A percentile compares a stretch with the other conserved stretches of the same genome.
These are phyloP conservation scores for Toxotes lorentzi DNA, from an alignment of 2,797 vertebrate genomes.

Conservation along the genomic window DNA sequence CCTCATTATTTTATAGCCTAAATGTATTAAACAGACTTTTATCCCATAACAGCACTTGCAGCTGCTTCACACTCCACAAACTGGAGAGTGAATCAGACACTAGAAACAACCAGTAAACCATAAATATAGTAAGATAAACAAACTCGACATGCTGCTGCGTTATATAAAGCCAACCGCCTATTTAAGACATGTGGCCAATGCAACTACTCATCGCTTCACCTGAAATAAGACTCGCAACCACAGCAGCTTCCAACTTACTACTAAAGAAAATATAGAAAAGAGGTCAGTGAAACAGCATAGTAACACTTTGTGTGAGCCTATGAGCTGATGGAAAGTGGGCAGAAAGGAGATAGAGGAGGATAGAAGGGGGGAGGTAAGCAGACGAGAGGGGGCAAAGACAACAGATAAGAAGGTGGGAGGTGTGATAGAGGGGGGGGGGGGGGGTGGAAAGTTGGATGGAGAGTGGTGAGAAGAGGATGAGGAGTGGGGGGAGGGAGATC, in stretches of 20 bases:
- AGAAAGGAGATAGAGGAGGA: slow-evolving; percentile 40
- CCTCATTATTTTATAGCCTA: not conserved
- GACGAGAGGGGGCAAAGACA: slow-evolving; percentile 18
- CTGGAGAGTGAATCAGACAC: slow-evolving; percentile 42
- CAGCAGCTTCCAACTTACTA: slow-evolving; percentile 32
- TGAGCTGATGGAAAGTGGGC: slow-evolving; percentile 68
- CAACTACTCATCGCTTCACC: slow-evolving; percentile 34
- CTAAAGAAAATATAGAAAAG: slow-evolving; percentile 29
- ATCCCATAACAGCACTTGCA: slow-evolving; percentile 37
- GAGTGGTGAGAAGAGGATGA: slow-evolving; percentile 29
- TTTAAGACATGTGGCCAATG: slow-evolving; percentile 57
- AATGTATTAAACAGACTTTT: slow-evolving; percentile 13
- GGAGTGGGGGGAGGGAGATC: slow-evolving; percentile 24
- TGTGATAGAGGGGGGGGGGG: slow-evolving; percentile 4
- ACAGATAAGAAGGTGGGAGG: slow-evolving; percentile 60
- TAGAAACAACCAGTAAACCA: slow-evolving; percentile 51
- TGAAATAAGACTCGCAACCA: slow-evolving; percentile 47
- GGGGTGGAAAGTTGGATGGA: slow-evolving; percentile 40
- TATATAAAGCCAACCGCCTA: slow-evolving; percentile 67
- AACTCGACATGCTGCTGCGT: slow-evolving; percentile 55
- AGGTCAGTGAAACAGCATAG: slow-evolving; percentile 17
- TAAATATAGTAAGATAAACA: slow-evolving; percentile 76
- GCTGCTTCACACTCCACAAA: slow-evolving; percentile 47
- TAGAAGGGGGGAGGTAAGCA: slow-evolving; percentile 27
- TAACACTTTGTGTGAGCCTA: slow-evolving; percentile 14